Evolutionary conservation across 2,113 vertebrate genomes (phyloP).

Genomic region (Conger conger): DNA sequence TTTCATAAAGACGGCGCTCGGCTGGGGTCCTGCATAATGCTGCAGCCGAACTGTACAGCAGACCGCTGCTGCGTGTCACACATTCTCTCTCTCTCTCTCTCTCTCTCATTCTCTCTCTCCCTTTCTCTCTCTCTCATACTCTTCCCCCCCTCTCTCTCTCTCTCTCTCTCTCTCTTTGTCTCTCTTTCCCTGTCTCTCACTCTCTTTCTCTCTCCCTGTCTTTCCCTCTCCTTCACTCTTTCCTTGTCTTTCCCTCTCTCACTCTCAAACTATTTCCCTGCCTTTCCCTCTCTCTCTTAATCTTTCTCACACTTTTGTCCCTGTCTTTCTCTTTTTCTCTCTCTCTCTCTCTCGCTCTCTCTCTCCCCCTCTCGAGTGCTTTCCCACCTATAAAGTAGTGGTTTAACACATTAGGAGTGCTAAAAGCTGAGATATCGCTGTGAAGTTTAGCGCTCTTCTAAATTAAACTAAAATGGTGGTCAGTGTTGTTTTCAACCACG

Average conservation of each 20-base stretch:
- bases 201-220: not conserved
- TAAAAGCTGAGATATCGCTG: constrained; percentile 57
- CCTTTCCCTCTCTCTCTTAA: no score
- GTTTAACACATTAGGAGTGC: constrained; percentile 61
- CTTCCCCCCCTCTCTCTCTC: no score
- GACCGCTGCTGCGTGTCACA: not conserved
- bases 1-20: not conserved
- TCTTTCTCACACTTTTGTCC: not conserved
- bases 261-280: no score
- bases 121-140: no score
- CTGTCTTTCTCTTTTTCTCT: not conserved
- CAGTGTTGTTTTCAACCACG: not conserved
- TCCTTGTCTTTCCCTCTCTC: not conserved
- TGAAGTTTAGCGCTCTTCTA: constrained; percentile 36
- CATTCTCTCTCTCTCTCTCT: no score
- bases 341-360: constrained; percentile 30
- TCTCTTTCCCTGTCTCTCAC: no score
- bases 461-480: constrained; percentile 45
- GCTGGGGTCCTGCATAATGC: not conserved
- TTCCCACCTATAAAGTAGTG: constrained; percentile 58
- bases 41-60: not conserved
- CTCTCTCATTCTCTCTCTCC: no score
- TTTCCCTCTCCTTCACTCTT: not conserved
- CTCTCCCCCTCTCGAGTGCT: constrained; percentile 44
- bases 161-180: no score